phyloP scores from a whole-genome alignment of 2,888 invertebrate species.

The Clivina fossor region DNA sequence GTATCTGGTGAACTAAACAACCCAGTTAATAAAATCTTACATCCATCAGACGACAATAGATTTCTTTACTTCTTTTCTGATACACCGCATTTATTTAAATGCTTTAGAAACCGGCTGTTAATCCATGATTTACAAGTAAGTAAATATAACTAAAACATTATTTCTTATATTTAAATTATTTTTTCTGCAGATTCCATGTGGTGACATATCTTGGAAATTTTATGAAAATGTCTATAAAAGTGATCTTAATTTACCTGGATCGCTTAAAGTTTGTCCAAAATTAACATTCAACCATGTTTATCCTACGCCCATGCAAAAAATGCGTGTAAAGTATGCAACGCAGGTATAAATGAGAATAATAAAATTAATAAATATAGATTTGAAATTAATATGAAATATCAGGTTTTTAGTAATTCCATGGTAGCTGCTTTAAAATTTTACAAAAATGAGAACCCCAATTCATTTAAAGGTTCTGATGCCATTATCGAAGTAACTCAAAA shows the following conservation, averaged over 20 bases:
- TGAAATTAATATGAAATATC: conserved; percentile 8
- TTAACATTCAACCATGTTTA: conserved; percentile 29
- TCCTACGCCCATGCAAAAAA: conserved; percentile 29
- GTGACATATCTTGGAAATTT: conserved; percentile 29
- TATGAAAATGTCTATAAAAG: conserved; percentile 25
- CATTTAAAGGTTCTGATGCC: conserved; percentile 9
- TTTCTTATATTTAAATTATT: conserved; percentile 6
- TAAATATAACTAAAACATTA: conserved; percentile 13
- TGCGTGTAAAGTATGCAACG: conserved; percentile 35
- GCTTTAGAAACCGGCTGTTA: conserved; percentile 37
- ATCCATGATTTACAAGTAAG: conserved; percentile 31
- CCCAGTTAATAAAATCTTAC: conserved; percentile 17
- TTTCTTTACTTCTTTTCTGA: conserved; percentile 39
- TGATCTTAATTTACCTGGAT: conserved; percentile 24
- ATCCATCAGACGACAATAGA: conserved; percentile 31
- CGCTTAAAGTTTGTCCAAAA: conserved; percentile 31
- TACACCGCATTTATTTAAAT: conserved; percentile 40
- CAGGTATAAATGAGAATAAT: conserved; percentile 13
- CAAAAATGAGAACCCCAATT: conserved; percentile 3
- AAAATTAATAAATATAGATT: neutral
- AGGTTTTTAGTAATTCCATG: conserved; percentile 31
- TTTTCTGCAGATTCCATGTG: conserved; percentile 19
- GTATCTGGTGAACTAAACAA: conserved; percentile 23
- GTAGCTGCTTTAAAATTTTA: conserved; percentile 20
- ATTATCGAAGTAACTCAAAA: conserved; percentile 15